Base-by-base conservation (phyloP, 2,888 invertebrate genomes). In the Tipula confusa region DNA sequence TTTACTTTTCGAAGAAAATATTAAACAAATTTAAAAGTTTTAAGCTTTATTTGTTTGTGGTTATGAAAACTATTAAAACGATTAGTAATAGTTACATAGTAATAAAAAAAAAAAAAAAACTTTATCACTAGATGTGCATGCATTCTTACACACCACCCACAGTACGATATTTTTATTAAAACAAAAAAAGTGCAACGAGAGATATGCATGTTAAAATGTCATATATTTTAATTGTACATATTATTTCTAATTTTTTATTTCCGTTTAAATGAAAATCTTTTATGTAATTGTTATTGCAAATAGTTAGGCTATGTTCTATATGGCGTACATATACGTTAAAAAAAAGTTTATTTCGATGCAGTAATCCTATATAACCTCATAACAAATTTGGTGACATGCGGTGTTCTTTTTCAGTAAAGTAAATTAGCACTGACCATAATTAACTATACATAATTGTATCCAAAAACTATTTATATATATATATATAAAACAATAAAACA, bases 191-290 rank as follows among this genome's bases (percentile, higher is more conserved):
- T 24, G 24, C 64, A 24, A 18, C 24, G 64, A 64, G 24, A 24
- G 64, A 64, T 64, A 64, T 64, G 64, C 64, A 64, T 64, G 64
- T 64, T 64, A 64, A 64, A 64, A 64, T 64, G 24, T 64, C 64
- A 64, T 64, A 64, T 24, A 64, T 64, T 64, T 15, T 18, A 24
- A 64, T 64, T 64, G 24, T 64, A 24, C 24, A 64, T 64, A 24
- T 24, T 64, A 24, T 64, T 64, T 64, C 64, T 64, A 64, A 64
- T 64, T 64, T 48, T 64, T 24, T 64, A 64, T 24, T 64, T 64
- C 64, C 24, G 64, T 43, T 15, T 2, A 43, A n/a, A 43, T 43
- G 1, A 24, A 11, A 24, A 64, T 3, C 24, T 64, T 64, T 43
- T 7, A 0, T 43, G 43, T 43, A 43, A 43, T 43, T 43, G 43